Base-by-base conservation (phyloP, 2,888 invertebrate genomes). In the Ganaspis brasiliensis region DNA sequence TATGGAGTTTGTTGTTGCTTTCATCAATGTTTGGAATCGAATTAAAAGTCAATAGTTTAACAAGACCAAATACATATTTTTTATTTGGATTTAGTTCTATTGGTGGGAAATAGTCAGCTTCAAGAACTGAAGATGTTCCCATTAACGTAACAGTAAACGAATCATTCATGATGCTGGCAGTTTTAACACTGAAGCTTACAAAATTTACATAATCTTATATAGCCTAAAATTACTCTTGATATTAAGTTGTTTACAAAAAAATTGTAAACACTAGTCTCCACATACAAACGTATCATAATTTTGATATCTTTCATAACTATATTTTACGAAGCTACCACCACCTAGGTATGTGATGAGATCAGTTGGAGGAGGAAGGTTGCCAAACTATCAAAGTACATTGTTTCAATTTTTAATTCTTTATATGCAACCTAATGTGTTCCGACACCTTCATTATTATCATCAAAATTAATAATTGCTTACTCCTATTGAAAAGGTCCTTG, bases 351-450 rank as follows among this genome's bases (percentile, higher is more conserved):
- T 84, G 8, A 87, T 77, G 12, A 89, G 75, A 82, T 89, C 88
- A 61, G 73, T 35, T 0, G 88, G 88, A 4, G 89, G 89, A 59
- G 82, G 81, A 26, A 89, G 79, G 80, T 91, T 87, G 26, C 90
- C 90, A 79, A 91, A 74, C 88, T 89, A 77, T 91, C 90, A 84
- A 87, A 91, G 80, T 91, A 91, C 63, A 84, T 79, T 26, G 87
- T 81, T 37, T 84, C 57, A 72, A 86, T 76, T 40, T 81, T 81
- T 3, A 81, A 77, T 83, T 90, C 90, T 45, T 78, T 84, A 80
- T 89, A 31, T 31, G 31, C 31, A 31, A 31, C 31, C 77, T 78
- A 80, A 90, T 72, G 87, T 85, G 82, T 89, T 85, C 90, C 90
- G 89, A 84, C 0, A 31, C 59, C 31, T 4, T 31, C 31, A 4